These are phyloP conservation scores for Bubalus kerabau DNA, from an alignment of 2,113 vertebrate species.

Conservation along the genomic window DNA sequence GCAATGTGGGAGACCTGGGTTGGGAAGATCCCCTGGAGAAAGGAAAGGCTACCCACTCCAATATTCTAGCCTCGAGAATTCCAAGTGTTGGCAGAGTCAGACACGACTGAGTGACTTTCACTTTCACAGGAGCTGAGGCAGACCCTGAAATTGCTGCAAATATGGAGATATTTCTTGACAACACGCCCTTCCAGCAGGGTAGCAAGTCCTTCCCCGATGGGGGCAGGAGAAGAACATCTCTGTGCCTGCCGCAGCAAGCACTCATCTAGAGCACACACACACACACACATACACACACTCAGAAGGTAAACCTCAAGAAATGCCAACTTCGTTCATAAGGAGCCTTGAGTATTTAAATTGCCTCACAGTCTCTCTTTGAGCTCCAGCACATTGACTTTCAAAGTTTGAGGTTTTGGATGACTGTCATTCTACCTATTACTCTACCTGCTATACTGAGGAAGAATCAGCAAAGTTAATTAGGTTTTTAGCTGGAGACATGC, in stretches of 20 bases:
- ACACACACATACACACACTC: not conserved
- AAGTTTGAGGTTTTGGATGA: conserved; percentile 34
- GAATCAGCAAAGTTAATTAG: conserved; percentile 36
- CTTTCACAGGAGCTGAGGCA: not conserved
- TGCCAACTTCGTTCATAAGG: not conserved
- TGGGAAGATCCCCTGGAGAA: not conserved
- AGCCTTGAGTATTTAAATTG: not conserved
- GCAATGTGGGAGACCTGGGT: not conserved
- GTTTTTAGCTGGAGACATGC: conserved; percentile 4
- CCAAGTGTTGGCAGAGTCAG: not conserved
- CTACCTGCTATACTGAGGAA: conserved; percentile 13
- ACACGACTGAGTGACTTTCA: not conserved
- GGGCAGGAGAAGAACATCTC: not conserved
- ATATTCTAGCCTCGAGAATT: not conserved
- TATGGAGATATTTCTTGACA: not conserved
- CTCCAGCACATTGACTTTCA: not conserved
- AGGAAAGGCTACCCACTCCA: not conserved
- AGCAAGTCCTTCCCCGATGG: not conserved
- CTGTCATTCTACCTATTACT: conserved; percentile 18
- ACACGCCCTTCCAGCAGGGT: accelerated
- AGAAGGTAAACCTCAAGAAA: not conserved
- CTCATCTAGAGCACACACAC: not conserved
- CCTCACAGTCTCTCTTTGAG: not conserved
- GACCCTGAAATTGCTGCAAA: not conserved
- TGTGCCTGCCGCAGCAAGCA: not conserved